phyloP scores from a whole-genome alignment of 2,113 vertebrate genomes.

The Furnarius figulus region DNA sequence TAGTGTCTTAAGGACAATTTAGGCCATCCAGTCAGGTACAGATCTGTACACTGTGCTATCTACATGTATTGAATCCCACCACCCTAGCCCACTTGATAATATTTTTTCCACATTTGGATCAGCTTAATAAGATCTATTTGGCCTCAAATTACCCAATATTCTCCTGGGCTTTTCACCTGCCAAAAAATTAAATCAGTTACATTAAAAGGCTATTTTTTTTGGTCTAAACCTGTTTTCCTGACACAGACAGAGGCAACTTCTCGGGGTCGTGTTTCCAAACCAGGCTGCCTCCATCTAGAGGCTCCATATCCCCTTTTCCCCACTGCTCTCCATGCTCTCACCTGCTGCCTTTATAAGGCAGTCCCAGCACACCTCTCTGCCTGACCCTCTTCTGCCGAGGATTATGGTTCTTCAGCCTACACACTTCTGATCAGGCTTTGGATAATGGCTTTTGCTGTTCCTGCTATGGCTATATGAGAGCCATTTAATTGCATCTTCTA shows the following conservation, averaged over 20 bases:
- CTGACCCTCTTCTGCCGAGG: background rate
- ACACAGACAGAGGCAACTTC: background rate
- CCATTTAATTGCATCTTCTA: constrained; percentile 53
- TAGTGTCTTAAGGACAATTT: background rate
- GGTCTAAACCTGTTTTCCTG: background rate
- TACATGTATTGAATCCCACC: background rate
- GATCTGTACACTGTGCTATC: background rate
- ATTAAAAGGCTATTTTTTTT: background rate
- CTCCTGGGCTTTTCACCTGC: background rate
- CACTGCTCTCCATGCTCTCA: fast-evolving
- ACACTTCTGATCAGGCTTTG: background rate
- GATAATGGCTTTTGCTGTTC: constrained; percentile 25
- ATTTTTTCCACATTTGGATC: background rate
- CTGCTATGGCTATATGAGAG: background rate
- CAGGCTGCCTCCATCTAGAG: background rate
- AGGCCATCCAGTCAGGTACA: background rate
- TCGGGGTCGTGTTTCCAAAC: background rate
- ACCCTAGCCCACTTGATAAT: background rate
- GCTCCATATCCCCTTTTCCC: background rate
- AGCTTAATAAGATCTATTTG: background rate
- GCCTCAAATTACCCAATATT: background rate
- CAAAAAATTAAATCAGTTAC: background rate
- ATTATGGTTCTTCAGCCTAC: background rate
- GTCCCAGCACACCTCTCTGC: background rate
- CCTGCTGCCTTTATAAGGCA: background rate